Evolutionary conservation across 2,888 invertebrate genomes (phyloP), one percentile per base, ranked within the genome.

Genomic region (Pharmacophagus antenor): DNA sequence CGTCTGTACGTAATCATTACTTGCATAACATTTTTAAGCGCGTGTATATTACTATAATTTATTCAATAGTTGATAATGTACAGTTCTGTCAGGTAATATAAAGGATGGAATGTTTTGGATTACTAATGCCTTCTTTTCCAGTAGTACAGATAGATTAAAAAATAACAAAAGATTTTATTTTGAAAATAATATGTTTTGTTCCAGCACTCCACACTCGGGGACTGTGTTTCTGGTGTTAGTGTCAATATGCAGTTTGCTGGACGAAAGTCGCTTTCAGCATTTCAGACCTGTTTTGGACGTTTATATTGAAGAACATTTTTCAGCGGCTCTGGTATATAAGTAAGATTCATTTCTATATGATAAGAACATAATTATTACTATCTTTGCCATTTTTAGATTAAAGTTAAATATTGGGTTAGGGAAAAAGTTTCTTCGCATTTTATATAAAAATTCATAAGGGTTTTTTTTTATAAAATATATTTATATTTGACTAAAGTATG

Each of bases 311-410:
- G 96, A 96, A 67, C 98, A 98, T 81, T 98, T 99, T 86, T 97
- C 98, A 0, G 98, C 98, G 0, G 97, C 98, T 0, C 91, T 98
- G 15, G 98, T 98, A 18, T 98, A 98, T 86, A 97, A 97, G 95
- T 95, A 85, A 87, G 93, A 66, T 41, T 52, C 18, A 12, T 31
- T 31, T 31, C 10, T 31, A 7, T 12, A 15, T 12, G 2, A 0
- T 31, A 12, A 7, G 10, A 31, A 1, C 1, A 3, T 31, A 31
- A 31, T 10, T 12, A 31, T 31, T 12, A 7, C 3, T 31, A 12
- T 31, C 15, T 31, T 31, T 7, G 15, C 10, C 1, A 31, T 12
- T n/a, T n/a, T n/a, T n/a, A n/a, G n/a, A n/a, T n/a, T n/a, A n/a
- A n/a, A n/a, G n/a, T n/a, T n/a, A n/a, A n/a, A n/a, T n/a, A n/a